phyloP scores from a whole-genome alignment of 1,140 invertebrate genomes.

The Hyposmocoma kahamanoa region DNA sequence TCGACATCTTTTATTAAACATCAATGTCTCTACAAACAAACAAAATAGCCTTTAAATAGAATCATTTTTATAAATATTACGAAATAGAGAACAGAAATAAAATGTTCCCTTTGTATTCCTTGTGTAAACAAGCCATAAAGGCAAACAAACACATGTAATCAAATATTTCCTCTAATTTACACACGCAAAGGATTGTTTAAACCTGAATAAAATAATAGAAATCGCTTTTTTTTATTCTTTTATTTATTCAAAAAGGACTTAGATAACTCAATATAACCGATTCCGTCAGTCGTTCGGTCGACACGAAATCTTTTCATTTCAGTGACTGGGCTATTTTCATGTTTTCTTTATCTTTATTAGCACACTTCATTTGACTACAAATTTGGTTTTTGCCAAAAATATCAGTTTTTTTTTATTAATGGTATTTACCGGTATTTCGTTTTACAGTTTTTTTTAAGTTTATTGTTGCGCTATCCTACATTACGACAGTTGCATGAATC shows the following conservation, averaged over 20 bases:
- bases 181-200: not conserved
- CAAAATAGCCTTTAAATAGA: too few relatives aligned
- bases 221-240: slow-evolving; percentile 5
- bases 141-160: not conserved
- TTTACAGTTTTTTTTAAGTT: not conserved
- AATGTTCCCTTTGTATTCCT: too few relatives aligned
- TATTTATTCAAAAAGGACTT: slow-evolving; percentile 14
- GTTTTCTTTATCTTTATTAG: not conserved
- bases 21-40: too few relatives aligned
- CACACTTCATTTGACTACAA: not conserved
- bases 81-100: too few relatives aligned
- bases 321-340: not conserved
- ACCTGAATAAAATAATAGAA: slow-evolving; percentile 11
- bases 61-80: too few relatives aligned
- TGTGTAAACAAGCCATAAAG: not conserved
- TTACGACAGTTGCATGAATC: too few relatives aligned
- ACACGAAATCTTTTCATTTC: not conserved
- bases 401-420: not conserved
- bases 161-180: not conserved
- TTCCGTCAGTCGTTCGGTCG: not conserved
- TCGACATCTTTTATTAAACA: too few relatives aligned
- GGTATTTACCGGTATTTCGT: not conserved
- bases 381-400: not conserved
- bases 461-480: too few relatives aligned
- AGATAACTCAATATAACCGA: slow-evolving; percentile 17